Conservation (phyloP, 2,797 vertebrate genomes). For the Urosaurus nigricauda region DNA sequence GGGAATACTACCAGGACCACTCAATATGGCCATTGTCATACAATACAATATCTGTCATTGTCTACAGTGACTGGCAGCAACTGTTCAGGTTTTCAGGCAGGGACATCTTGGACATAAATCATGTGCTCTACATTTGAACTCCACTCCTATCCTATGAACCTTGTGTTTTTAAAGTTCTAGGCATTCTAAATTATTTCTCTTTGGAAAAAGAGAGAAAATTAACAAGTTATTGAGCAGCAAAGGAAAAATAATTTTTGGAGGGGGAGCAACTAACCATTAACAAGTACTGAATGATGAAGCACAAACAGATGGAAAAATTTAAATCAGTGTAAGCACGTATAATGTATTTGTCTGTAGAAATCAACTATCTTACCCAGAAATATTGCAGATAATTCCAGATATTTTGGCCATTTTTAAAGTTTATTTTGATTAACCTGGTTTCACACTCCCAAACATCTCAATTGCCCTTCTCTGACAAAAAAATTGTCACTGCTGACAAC, state of each 20-base stretch:
- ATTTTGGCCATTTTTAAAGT: background rate
- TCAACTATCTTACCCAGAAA: background rate
- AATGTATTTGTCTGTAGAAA: background rate
- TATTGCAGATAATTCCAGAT: background rate
- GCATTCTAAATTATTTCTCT: background rate
- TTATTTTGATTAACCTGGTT: slow-evolving; percentile 10
- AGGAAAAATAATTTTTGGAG: background rate
- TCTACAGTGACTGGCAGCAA: background rate
- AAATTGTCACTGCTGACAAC: slow-evolving; percentile 23
- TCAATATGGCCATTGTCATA: background rate
- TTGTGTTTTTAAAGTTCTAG: background rate
- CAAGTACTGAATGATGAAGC: background rate
- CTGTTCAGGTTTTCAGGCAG: background rate
- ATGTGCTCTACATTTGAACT: too few species aligned
- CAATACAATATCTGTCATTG: background rate
- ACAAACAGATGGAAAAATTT: background rate
- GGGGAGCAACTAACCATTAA: background rate
- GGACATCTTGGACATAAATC: too few species aligned
- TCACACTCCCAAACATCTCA: background rate
- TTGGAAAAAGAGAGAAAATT: background rate
- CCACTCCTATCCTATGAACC: background rate
- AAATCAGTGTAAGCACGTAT: background rate
- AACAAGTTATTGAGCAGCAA: background rate
- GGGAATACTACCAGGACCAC: background rate
- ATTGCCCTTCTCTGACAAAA: slow-evolving; percentile 1